Evolutionary conservation across 1,140 invertebrate genomes (phyloP).

Genomic region (Cotesia typhae): DNA sequence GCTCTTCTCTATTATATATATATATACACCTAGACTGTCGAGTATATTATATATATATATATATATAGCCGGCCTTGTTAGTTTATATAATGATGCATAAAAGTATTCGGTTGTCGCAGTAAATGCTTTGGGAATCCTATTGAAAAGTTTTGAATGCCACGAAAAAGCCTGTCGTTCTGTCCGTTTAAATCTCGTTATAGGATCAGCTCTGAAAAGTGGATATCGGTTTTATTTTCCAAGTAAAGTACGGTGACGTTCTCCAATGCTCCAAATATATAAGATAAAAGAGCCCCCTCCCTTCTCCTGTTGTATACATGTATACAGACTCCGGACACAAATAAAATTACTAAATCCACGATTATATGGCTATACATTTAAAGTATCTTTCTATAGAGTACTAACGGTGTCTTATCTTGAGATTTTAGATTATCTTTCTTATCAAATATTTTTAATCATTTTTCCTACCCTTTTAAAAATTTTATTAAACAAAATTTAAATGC

Average conservation of each 20-base stretch:
- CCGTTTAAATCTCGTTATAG: slow-evolving; percentile 17
- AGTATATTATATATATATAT: too few species aligned
- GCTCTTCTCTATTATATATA: too few species aligned
- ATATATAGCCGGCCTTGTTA: too few species aligned
- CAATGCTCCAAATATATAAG: slow-evolving; percentile 18
- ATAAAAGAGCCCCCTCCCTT: neutral
- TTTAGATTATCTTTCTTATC: neutral
- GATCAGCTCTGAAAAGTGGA: slow-evolving; percentile 13
- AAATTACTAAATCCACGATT: neutral
- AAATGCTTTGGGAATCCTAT: neutral
- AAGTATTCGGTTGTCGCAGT: neutral
- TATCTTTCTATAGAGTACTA: too few species aligned
- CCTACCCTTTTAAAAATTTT: too few species aligned
- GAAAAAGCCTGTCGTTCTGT: slow-evolving; percentile 13
- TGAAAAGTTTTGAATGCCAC: neutral
- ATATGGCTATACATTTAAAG: too few species aligned
- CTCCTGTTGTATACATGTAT: too few species aligned
- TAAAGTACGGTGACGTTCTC: neutral
- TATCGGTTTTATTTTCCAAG: slow-evolving; percentile 5
- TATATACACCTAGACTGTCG: too few species aligned
- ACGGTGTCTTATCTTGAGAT: too few species aligned
- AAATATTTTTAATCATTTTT: neutral
- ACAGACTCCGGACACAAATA: neutral
- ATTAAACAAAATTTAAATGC: too few species aligned
- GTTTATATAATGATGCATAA: slow-evolving; percentile 9